Base-by-base conservation (phyloP, 2,797 vertebrate genomes). In the Chloroceryle amazona region DNA sequence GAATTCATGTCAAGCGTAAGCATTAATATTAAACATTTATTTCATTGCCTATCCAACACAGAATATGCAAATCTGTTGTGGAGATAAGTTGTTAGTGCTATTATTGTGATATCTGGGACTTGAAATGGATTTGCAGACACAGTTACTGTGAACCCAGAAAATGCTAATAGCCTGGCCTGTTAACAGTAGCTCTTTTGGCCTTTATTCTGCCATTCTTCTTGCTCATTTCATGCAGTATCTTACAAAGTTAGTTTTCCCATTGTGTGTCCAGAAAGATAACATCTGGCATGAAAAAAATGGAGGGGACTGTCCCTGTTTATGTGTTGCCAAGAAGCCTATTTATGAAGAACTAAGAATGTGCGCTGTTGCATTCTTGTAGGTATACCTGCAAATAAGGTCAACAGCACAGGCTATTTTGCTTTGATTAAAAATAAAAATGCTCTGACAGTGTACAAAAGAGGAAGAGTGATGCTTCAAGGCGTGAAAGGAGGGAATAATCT, bases 401-500 rank as follows among this genome's bases (percentile, higher is more conserved):
- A 63, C 44, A 60, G 44, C 37, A 71, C 46, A 65, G 41, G 18
- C 21, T 55, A 1, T 93, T 94, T 94, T 80, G 26, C 44, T 92
- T 79, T 84, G 60, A 86, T 80, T 82, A 82, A 90, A n/a, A 82
- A 72, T 31, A 75, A 16, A 81, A 70, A 13, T 2, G 17, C 29
- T 86, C 92, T 91, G 47, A 61, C 47, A 42, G 52, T n/a, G 10
- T 52, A 89, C 51, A 47, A 75, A 85, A 90, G 60, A 81, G 55
- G 49, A 93, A 54, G 67, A 49, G 67, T 71, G 85, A 57, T 68
- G 55, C 67, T 93, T 82, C 86, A 66, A 89, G 74, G 55, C 54
- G 58, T 49, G 54, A 94, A 95, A 93, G 22, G 47, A 94, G 63
- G 60, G 41, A 90, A 65, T 35, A 67, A 61, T 87, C 67, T 82